Base-by-base conservation (phyloP, 23 tunicate species). In the Corella eumyota region DNA sequence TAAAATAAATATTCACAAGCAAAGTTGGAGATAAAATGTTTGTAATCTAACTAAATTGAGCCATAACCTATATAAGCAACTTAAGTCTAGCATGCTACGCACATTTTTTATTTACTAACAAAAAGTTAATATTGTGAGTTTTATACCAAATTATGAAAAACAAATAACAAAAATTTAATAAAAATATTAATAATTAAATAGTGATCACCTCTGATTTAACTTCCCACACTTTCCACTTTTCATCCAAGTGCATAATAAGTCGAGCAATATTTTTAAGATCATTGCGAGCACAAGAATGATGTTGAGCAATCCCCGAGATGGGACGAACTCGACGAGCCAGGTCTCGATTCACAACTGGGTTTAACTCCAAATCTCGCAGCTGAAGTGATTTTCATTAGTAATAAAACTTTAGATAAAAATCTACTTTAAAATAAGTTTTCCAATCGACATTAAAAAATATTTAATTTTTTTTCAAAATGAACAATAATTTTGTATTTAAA, bases 281-380 rank as follows among this genome's bases (percentile, higher is more conserved):
- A 3, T 58, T 62, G n/a, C 81, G 62, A 11, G 93, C 93, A 50
- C 93, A 85, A 2, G 67, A 19, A 15, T 75, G 63, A 62, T 93
- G 99, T 48, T 84, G 93, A 9, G 99, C 80, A 24, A 93, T 78
- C 21, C 91, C 86, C 1, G 95, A 85, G 5, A 93, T 80, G 6
- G 99, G 91, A 0, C 99, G 90, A 23, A 88, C 93, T 1, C 99
- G 74, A 6, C 99, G 78, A 5, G 99, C 60, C 6, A 93, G 58
- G 60, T 93, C 99, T 1, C 99, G 76, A 49, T 93, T 93, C 21
- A 93, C 95, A 25, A 93, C 99, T 26, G 99, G 98, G 75, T 92
- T 92, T 61, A 92, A 56, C 63, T 83, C 93, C 9, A 82, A 22
- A 11, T 92, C 98, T 2, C 85, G 69, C 24, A 86, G 80, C 85